These are phyloP conservation scores for Tetraneura akinire DNA, from an alignment of 1,140 invertebrate species.

Conservation along the genomic window DNA sequence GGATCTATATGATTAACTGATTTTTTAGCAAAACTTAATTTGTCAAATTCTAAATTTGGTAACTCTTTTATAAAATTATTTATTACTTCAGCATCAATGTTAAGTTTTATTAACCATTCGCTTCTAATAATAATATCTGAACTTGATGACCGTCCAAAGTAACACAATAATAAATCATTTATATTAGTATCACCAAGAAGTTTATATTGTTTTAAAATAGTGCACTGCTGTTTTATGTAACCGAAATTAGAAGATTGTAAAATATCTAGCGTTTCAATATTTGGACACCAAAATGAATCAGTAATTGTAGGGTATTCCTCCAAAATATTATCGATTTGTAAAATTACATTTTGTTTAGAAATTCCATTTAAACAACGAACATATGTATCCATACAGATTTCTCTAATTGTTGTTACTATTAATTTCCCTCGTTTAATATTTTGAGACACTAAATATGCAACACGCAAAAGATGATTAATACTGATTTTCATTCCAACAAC, in stretches of 20 bases:
- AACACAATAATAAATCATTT: conserved; percentile 43
- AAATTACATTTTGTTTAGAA: conserved; percentile 31
- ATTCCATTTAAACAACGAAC: conserved; percentile 61
- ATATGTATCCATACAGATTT: conserved; percentile 70
- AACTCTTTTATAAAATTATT: conserved; percentile 16
- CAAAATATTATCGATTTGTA: conserved; percentile 24
- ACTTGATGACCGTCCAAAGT: conserved; percentile 38
- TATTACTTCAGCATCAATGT: conserved; percentile 2
- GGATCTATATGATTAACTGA: background rate
- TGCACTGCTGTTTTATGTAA: conserved; percentile 27
- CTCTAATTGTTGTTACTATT: conserved; percentile 61
- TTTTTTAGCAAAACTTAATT: background rate
- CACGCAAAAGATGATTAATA: conserved; percentile 67
- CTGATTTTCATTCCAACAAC: conserved; percentile 62
- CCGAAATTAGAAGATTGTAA: conserved; percentile 30
- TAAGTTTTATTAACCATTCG: background rate
- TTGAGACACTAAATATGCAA: conserved; percentile 66
- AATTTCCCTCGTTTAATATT: conserved; percentile 66
- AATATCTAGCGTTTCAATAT: conserved; percentile 34
- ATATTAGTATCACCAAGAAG: background rate
- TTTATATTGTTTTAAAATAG: conserved; percentile 21
- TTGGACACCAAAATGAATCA: background rate
- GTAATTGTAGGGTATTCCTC: background rate
- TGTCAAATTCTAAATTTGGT: background rate
- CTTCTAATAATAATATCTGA: conserved; percentile 25